Percentiles rank a stretch among this genome's conserved stretches.
These are phyloP conservation scores for Hylomyscus alleni DNA, from an alignment of 2,797 vertebrate species.

Conservation along the genomic window DNA sequence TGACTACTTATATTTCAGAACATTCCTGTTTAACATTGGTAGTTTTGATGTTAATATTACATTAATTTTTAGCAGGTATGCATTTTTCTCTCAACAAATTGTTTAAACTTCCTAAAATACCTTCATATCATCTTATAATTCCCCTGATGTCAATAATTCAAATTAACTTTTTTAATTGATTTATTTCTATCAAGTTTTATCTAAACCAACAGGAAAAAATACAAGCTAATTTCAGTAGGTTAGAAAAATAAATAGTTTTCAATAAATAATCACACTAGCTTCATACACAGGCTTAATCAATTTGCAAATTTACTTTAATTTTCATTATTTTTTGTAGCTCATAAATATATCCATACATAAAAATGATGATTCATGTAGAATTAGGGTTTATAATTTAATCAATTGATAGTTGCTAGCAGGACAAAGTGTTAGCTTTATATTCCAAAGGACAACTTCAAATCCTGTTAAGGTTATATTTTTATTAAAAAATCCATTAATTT, in stretches of 20 bases:
- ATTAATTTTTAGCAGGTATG: constrained; percentile 2
- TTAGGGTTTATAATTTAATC: constrained; percentile 78
- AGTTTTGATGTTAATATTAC: constrained; percentile 7
- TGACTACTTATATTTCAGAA: constrained; percentile 35
- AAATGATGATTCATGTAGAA: constrained; percentile 58
- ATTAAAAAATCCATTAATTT: constrained; percentile 86
- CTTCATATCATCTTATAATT: neutral
- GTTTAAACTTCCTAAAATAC: neutral
- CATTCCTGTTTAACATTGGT: neutral
- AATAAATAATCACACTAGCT: neutral
- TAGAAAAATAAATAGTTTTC: constrained; percentile 6
- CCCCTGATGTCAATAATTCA: neutral
- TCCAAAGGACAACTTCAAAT: constrained; percentile 82
- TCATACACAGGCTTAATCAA: neutral
- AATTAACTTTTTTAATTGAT: constrained; percentile 35
- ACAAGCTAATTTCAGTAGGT: neutral
- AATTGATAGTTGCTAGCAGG: constrained; percentile 62
- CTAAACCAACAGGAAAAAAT: neutral
- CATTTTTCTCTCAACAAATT: neutral
- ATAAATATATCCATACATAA: constrained; percentile 14
- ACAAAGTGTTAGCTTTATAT: constrained; percentile 78
- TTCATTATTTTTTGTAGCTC: constrained; percentile 39
- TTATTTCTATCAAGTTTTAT: neutral
- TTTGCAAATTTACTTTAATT: constrained; percentile 62
- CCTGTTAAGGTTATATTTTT: constrained; percentile 85